These are phyloP conservation scores for Drosophila saltans DNA, from an alignment of 1,140 invertebrate species.

Conservation along the genomic window DNA sequence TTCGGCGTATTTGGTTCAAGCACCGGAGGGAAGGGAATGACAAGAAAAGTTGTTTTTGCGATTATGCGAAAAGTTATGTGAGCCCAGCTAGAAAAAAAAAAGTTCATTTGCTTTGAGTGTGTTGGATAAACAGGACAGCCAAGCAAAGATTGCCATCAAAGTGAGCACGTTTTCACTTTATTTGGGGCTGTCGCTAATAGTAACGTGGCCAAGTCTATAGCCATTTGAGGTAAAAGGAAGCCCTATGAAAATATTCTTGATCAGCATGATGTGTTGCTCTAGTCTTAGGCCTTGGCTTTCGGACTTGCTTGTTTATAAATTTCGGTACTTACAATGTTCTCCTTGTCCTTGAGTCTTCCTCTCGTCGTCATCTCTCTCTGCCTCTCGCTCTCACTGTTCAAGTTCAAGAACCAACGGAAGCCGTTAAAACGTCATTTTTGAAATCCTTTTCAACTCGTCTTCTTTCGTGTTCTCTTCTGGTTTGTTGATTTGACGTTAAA, in stretches of 20 bases:
- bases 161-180: background rate
- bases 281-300: too few relatives aligned
- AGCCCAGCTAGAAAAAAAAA: constrained; percentile 1
- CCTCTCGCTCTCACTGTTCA: constrained; percentile 1
- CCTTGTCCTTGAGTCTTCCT: background rate
- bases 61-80: constrained; percentile 14
- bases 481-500: constrained; percentile 22
- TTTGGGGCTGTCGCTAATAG: background rate
- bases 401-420: constrained; percentile 57
- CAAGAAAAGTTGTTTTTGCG: constrained; percentile 7
- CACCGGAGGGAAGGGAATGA: constrained; percentile 30
- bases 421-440: constrained; percentile 8
- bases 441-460: background rate
- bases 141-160: too few relatives aligned
- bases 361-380: background rate
- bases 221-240: too few relatives aligned
- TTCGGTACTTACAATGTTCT: too few relatives aligned
- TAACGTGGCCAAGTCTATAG: too few relatives aligned
- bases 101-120: background rate
- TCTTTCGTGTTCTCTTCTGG: constrained; percentile 15
- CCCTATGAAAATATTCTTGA: too few relatives aligned
- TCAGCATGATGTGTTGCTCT: too few relatives aligned
- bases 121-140: background rate
- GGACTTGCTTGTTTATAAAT: too few relatives aligned
- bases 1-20: constrained; percentile 69